phyloP scores from a whole-genome alignment of 2,113 vertebrate genomes.

The Eulemur rufifrons region DNA sequence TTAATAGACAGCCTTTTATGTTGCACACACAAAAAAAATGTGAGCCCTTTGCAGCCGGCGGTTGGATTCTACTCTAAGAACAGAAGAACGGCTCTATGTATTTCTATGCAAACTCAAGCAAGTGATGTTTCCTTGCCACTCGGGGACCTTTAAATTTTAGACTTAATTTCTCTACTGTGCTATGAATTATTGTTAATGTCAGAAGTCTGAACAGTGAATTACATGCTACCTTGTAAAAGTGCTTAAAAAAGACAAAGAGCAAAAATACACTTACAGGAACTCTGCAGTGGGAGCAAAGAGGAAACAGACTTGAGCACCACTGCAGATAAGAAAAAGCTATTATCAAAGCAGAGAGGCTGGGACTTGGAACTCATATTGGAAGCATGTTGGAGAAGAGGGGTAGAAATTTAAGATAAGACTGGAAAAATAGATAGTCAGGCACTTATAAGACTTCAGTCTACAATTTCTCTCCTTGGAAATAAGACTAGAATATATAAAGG shows the following conservation, averaged over 20 bases:
- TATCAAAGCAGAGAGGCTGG: neutral
- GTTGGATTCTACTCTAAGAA: neutral
- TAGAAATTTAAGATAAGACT: neutral
- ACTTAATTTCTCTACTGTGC: neutral
- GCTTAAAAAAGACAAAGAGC: neutral
- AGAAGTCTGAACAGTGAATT: neutral
- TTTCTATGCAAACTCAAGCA: neutral
- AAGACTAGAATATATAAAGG: neutral
- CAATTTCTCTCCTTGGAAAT: neutral
- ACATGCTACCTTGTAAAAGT: slow-evolving; percentile 4
- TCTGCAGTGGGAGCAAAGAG: neutral
- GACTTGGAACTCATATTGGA: neutral
- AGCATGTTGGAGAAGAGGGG: neutral
- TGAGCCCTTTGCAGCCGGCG: neutral
- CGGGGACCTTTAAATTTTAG: neutral
- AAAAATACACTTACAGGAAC: neutral
- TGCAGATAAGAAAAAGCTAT: neutral
- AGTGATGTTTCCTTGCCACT: neutral
- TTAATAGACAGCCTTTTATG: neutral
- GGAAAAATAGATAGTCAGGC: neutral
- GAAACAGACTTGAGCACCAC: neutral
- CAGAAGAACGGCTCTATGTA: neutral
- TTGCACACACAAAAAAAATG: neutral
- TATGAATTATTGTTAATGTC: slow-evolving; percentile 34
- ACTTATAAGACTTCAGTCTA: neutral